Conservation (phyloP, 2,113 vertebrate species). For the Cyprinodon tularosa region DNA sequence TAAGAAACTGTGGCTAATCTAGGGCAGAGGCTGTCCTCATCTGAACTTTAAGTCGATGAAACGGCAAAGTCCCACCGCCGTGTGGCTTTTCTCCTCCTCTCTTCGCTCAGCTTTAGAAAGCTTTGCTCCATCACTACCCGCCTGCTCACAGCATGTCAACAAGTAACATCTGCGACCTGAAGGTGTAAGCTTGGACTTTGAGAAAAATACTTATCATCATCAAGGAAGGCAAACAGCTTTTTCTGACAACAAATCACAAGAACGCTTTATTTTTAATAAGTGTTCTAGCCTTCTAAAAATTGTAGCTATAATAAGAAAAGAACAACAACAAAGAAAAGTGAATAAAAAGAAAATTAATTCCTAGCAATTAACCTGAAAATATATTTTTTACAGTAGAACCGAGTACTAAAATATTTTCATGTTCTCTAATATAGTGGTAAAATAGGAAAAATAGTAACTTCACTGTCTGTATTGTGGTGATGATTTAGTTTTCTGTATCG, state of each 20-base stretch:
- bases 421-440: neutral
- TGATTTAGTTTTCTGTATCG: too few species aligned
- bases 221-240: slow-evolving; percentile 15
- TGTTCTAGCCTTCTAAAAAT: slow-evolving; percentile 61
- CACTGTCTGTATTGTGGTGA: neutral
- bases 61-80: slow-evolving; percentile 50
- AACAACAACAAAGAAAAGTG: neutral
- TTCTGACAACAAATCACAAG: neutral
- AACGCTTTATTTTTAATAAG: slow-evolving; percentile 35
- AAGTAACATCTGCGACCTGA: slow-evolving; percentile 55
- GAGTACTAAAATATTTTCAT: neutral
- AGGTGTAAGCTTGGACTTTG: slow-evolving; percentile 54
- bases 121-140: slow-evolving; percentile 59
- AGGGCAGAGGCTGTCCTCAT: slow-evolving; percentile 66
- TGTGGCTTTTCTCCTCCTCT: slow-evolving; percentile 28
- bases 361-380: neutral
- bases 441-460: neutral
- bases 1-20: slow-evolving; percentile 52
- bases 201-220: slow-evolving; percentile 56
- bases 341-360: neutral
- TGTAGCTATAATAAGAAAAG: slow-evolving; percentile 47
- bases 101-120: slow-evolving; percentile 50
- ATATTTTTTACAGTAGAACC: neutral
- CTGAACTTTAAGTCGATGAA: slow-evolving; percentile 71
- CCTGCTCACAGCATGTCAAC: slow-evolving; percentile 71